phyloP scores from a whole-genome alignment of 1,140 invertebrate species.

The Drosophila tropicalis region DNA sequence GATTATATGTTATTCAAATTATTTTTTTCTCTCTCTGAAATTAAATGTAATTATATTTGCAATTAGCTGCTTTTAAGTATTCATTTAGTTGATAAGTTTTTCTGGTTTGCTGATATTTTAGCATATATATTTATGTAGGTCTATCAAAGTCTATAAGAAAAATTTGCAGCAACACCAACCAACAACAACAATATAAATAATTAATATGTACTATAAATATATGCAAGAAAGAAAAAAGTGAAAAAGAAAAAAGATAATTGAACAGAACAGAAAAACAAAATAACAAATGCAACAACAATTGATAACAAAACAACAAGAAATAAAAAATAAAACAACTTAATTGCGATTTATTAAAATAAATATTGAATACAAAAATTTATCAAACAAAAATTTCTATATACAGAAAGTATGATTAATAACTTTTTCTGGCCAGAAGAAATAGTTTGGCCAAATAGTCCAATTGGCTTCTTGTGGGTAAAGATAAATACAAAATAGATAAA shows the following conservation, averaged over 20 bases:
- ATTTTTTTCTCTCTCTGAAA: not conserved
- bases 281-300: conserved; percentile 29
- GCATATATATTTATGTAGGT: conserved; percentile 34
- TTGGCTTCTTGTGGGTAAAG: too few species aligned
- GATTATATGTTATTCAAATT: not conserved
- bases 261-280: conserved; percentile 16
- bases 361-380: conserved; percentile 68
- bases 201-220: conserved; percentile 26
- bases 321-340: conserved; percentile 49
- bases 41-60: not conserved
- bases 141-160: conserved; percentile 37
- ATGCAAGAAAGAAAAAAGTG: conserved; percentile 30
- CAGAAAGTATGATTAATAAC: too few species aligned
- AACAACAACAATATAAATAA: conserved; percentile 1
- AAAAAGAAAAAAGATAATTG: conserved; percentile 23
- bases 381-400: too few species aligned
- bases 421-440: too few species aligned
- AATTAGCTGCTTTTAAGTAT: conserved; percentile 58
- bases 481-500: too few species aligned
- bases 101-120: conserved; percentile 39
- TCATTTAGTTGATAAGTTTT: conserved; percentile 61
- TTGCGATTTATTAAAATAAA: conserved; percentile 78
- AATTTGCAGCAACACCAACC: conserved; percentile 9
- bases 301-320: conserved; percentile 40
- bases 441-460: too few species aligned